Evolutionary conservation across 2,888 invertebrate species (phyloP), one percentile per base, ranked within the genome.

Genomic region (Patella caerulea): DNA sequence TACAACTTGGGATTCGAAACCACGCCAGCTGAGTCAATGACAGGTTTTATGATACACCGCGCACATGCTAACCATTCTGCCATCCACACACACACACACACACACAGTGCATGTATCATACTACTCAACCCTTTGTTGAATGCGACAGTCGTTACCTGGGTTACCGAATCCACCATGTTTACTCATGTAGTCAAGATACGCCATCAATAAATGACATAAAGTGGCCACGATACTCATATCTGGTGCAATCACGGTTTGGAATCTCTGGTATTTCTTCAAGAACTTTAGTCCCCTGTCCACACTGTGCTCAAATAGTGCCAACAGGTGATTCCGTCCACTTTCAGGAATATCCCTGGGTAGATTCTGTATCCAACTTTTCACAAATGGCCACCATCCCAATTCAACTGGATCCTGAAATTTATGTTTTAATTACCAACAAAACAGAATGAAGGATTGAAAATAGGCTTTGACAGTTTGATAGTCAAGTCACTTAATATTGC

Each of bases 361-460:
- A 3, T 85, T 82, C 75, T 86, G 85, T 24, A 91, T 77, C 91
- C 91, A 91, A 9, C 91, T 91, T 80, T 87, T 88, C 5, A 91
- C 91, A 83, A 83, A 90, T 0, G 91, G 91, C 77, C 82, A 85
- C 91, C 91, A 91, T 29, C 91, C 91, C 9, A 91, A 85, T 75
- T 91, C 91, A 34, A 91, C 88, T 17, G 91, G 91, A 76, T 91
- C 91, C 91, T 91, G 77, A 5, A 81, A 72, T 24, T 45, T 7
- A 45, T 9, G 9, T 45, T 45, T 45, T 9, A 9, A 9, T 45
- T 45, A 45, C 45, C 45, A 45, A 45, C 45, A 45, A 45, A 45
- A 45, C 45, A 45, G 9, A 45, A 45, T 45, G 45, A 9, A 9
- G 45, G 45, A 45, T 9, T 45, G 45, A 9, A 9, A 45, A 45